These are phyloP conservation scores for Nephila pilipes DNA, from an alignment of 1,140 invertebrate genomes.

Conservation along the genomic window DNA sequence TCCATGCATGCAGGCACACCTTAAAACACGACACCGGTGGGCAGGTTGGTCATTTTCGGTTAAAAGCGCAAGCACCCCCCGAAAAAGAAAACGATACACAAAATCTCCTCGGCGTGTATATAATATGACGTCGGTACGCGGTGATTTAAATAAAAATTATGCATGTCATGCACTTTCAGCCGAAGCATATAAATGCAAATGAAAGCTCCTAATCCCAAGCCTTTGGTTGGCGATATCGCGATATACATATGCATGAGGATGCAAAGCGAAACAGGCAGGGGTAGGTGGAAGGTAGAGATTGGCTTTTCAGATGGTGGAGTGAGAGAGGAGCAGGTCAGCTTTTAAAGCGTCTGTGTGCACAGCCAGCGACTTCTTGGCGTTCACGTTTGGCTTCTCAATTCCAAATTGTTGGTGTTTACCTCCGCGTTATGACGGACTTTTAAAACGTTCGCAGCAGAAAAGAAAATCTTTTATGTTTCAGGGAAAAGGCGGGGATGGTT, in stretches of 20 bases:
- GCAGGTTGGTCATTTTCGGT: conserved; percentile 52
- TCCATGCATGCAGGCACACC: conserved; percentile 17
- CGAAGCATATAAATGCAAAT: conserved; percentile 77
- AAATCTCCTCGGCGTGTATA: conserved; percentile 18
- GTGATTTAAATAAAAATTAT: conserved; percentile 77
- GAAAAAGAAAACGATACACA: conserved; percentile 31
- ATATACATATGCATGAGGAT: conserved; percentile 75
- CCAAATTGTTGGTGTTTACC: conserved; percentile 43
- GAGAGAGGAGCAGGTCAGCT: conserved; percentile 12
- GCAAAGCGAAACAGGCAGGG: neutral
- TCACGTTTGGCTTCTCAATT: conserved; percentile 61
- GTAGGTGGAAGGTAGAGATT: conserved; percentile 33
- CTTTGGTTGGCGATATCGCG: conserved; percentile 65
- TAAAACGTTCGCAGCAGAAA: neutral
- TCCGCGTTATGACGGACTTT: neutral
- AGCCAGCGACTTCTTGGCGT: conserved; percentile 6
- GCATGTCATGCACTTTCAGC: conserved; percentile 76
- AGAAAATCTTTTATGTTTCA: neutral
- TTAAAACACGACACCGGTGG: conserved; percentile 17
- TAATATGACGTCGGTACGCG: conserved; percentile 60
- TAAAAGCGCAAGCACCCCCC: conserved; percentile 6
- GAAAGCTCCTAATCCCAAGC: conserved; percentile 69
- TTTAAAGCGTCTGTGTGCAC: conserved; percentile 22
- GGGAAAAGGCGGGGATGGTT: neutral
- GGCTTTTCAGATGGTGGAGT: conserved; percentile 28